A percentile compares a stretch with the other conserved stretches of the same genome.
Evolutionary conservation across 2,113 vertebrate genomes (phyloP).

Genomic region (Takifugu bimaculatus): DNA sequence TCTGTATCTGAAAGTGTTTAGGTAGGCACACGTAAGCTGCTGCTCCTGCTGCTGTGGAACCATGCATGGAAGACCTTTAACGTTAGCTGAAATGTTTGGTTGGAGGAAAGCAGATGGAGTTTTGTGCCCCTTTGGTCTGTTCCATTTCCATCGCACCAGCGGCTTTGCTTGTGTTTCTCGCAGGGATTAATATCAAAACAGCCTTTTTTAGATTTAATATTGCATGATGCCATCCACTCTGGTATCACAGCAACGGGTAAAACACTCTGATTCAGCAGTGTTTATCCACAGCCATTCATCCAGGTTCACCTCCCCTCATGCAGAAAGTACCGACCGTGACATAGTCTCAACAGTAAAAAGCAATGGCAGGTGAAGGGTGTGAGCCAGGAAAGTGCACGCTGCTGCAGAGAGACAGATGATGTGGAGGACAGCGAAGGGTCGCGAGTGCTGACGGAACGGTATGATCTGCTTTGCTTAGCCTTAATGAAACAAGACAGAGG

Average conservation of each 20-base stretch:
- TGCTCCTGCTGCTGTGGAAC: slow-evolving; percentile 16
- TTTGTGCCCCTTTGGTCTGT: slow-evolving; percentile 17
- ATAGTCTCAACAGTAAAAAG: slow-evolving; percentile 41
- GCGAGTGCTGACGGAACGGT: slow-evolving; percentile 50
- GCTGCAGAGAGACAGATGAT: slow-evolving; percentile 13
- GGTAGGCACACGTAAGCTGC: slow-evolving; percentile 40
- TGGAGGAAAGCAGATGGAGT: background rate
- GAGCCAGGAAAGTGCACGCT: slow-evolving; percentile 58
- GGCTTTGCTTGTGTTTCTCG: slow-evolving; percentile 26
- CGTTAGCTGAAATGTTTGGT: slow-evolving; percentile 10
- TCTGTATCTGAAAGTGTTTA: slow-evolving; percentile 52
- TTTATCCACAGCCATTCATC: slow-evolving; percentile 48
- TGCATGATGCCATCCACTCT: slow-evolving; percentile 28
- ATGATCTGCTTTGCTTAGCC: slow-evolving; percentile 52
- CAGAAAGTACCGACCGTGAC: slow-evolving; percentile 46
- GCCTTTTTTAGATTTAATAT: slow-evolving; percentile 17
- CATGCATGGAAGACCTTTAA: slow-evolving; percentile 17
- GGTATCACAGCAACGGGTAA: slow-evolving; percentile 48
- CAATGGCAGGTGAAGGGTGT: slow-evolving; percentile 18
- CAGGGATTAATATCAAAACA: slow-evolving; percentile 35
- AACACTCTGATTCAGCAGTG: slow-evolving; percentile 40
- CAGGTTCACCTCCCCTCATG: slow-evolving; percentile 21
- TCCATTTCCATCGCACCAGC: slow-evolving; percentile 6
- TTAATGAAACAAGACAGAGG: slow-evolving; percentile 59
- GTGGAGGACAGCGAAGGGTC: slow-evolving; percentile 36